Conservation (phyloP, 2,797 vertebrate genomes). For the Myotis pilosus region DNA sequence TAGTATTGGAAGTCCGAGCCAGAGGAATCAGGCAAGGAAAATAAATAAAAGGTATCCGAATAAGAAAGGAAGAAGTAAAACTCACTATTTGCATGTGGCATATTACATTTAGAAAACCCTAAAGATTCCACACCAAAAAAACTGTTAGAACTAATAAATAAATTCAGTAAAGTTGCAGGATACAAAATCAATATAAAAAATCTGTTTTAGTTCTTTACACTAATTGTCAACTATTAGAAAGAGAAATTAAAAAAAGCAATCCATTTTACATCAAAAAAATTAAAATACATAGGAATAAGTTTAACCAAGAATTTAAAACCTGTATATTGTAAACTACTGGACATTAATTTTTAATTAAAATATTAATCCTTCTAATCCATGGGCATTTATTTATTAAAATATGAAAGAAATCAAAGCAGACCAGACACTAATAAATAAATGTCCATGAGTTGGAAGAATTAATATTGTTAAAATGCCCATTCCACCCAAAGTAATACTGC, state of each 20-base stretch:
- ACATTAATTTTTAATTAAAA: neutral
- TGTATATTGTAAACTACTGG: neutral
- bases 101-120: neutral
- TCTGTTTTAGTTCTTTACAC: neutral
- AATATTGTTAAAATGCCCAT: neutral
- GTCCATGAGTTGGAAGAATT: neutral
- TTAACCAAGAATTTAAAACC: neutral
- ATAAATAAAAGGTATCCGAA: neutral
- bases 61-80: neutral
- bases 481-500: neutral
- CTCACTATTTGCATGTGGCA: neutral
- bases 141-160: neutral
- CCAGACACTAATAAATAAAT: neutral
- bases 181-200: neutral
- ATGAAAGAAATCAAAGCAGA: neutral
- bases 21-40: neutral
- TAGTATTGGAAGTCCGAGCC: neutral
- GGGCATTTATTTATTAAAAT: too few relatives aligned
- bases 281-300: neutral
- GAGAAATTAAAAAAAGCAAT: neutral
- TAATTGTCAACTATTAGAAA: neutral
- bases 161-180: neutral
- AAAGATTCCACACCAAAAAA: neutral
- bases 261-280: neutral
- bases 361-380: too few relatives aligned